phyloP scores from a whole-genome alignment of 1,140 invertebrate species.

The Bathynomus jamesi region DNA sequence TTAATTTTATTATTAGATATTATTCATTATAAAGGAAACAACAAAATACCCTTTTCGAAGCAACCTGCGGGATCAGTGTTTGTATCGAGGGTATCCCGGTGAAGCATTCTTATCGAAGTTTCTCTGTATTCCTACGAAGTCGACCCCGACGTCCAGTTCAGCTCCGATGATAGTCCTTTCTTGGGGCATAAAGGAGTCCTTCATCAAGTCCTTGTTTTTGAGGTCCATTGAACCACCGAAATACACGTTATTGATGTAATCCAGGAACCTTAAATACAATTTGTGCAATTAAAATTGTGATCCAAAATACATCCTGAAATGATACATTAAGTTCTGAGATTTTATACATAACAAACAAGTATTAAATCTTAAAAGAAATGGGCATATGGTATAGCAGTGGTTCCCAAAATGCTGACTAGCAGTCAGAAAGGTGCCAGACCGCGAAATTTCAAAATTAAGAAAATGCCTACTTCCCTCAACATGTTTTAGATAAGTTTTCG shows the following conservation, averaged over 20 bases:
- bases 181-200: background rate
- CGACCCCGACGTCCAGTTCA: background rate
- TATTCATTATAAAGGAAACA: no score
- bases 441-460: background rate
- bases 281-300: constrained; percentile 40
- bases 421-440: background rate
- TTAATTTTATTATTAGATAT: no score
- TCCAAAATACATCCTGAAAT: background rate
- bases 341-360: background rate
- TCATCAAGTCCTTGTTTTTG: constrained; percentile 37
- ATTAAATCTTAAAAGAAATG: background rate
- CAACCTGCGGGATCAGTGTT: no score
- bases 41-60: no score
- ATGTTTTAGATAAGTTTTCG: no score
- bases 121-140: no score
- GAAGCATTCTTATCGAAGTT: no score
- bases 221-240: constrained; percentile 42
- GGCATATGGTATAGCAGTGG: background rate
- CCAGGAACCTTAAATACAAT: constrained; percentile 44
- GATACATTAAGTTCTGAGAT: background rate
- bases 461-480: no score
- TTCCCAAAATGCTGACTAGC: background rate
- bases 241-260: constrained; percentile 46
- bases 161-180: background rate
- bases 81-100: no score